Percentiles rank a stretch among this genome's conserved stretches.
Conservation (phyloP, 2,113 vertebrate genomes). For the Mustelus asterias region DNA sequence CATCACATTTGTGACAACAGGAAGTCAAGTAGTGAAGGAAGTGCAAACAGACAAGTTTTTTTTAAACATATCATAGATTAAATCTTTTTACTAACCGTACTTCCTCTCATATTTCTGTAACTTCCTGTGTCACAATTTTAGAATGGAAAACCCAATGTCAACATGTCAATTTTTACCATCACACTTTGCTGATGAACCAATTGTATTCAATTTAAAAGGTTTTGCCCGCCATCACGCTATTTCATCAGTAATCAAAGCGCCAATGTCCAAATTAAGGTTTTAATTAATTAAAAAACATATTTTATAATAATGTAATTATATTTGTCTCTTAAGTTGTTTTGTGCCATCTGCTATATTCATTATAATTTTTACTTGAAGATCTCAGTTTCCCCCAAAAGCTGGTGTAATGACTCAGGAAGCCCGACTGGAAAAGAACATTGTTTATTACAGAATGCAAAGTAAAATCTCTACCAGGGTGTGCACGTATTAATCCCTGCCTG, state of each 20-base stretch:
- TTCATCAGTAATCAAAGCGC: neutral
- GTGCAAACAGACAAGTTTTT: neutral
- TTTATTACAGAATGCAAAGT: too few species aligned
- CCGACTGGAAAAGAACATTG: too few species aligned
- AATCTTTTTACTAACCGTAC: neutral
- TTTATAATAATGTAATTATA: too few species aligned
- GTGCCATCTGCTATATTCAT: too few species aligned
- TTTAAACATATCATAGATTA: neutral
- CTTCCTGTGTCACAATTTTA: neutral
- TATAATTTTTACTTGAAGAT: too few species aligned
- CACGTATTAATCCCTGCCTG: too few species aligned
- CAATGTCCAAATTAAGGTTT: neutral
- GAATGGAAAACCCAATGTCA: neutral
- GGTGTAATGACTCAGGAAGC: too few species aligned
- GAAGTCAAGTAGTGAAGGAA: neutral
- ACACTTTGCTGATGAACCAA: neutral
- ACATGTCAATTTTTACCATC: neutral
- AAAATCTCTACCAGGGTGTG: too few species aligned
- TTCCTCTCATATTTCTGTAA: neutral
- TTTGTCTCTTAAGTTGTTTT: too few species aligned
- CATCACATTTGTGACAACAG: neutral
- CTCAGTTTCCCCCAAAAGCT: too few species aligned
- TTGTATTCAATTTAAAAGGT: neutral
- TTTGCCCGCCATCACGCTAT: neutral
- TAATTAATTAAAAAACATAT: too few species aligned